Evolutionary conservation across 1,140 invertebrate genomes (phyloP), one percentile per base, ranked within the genome.

Genomic region (Charaxes varanes): DNA sequence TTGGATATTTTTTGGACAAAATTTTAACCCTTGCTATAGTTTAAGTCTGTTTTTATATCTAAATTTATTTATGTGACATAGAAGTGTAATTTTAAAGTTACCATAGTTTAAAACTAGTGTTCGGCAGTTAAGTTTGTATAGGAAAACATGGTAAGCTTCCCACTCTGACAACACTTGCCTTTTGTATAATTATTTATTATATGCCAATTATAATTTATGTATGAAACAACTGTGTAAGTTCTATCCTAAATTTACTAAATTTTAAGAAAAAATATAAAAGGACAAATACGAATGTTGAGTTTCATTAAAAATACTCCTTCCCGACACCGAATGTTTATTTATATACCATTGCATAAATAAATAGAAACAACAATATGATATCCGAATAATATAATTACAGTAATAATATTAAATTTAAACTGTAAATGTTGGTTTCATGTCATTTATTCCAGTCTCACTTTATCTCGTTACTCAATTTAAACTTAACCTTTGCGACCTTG

Each of bases 221-320:
- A 71, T 68, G 37, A 57, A 46, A 41, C 30, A 44, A 58, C 47
- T 48, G n/a, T 33, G 54, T 55, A 61, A 53, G 41, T 48, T 62
- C 65, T 53, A 43, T 56, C 64, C 56, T 67, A 68, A 74, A 71
- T 68, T 73, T 55, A 66, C 54, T 78, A 73, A 67, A 70, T 62
- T 68, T 55, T 76, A 77, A 76, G 70, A 69, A 68, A 64, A 69
- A 69, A 72, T 77, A 80, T 57, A 74, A 72, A 78, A 72, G 58
- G 60, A 68, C 47, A 54, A 73, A 71, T 49, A 52, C 53, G 15
- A 49, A n/a, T 17, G 30, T 41, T 44, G 53, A 51, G 45, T 74
- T 56, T 59, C 22, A 14, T 37, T 32, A 17, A 43, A 18, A 37
- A 41, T 41, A 45, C 10, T 23, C 21, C 30, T 28, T 40, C 33